Evolutionary conservation across 2,113 vertebrate genomes (phyloP).

Genomic region (Corynorhinus townsendii): DNA sequence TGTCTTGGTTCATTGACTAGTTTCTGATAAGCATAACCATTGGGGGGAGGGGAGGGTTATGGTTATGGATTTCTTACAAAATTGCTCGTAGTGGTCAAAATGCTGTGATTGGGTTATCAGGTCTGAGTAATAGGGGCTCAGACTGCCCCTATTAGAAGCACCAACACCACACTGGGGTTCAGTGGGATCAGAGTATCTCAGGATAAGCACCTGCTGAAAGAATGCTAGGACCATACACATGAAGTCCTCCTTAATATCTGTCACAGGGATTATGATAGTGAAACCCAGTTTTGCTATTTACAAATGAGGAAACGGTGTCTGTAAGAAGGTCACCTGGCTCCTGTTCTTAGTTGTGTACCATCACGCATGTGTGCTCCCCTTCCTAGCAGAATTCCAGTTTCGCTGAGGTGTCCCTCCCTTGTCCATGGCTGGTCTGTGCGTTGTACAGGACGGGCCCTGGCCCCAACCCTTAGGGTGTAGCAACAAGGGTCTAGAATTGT

Average conservation of each 20-base stretch:
- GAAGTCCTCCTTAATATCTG: not conserved
- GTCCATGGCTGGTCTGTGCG: not conserved
- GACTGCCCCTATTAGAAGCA: not conserved
- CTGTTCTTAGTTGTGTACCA: not conserved
- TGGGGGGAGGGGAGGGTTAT: not conserved
- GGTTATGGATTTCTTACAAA: not conserved
- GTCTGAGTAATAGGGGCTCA: not conserved
- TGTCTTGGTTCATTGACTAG: not conserved
- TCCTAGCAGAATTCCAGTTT: too few species aligned
- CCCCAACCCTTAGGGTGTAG: not conserved
- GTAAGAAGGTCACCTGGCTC: not conserved
- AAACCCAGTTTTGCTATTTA: not conserved
- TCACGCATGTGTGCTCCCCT: not conserved
- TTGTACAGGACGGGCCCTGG: not conserved
- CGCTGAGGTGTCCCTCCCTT: too few species aligned
- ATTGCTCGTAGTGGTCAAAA: not conserved
- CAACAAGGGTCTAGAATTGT: not conserved
- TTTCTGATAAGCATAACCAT: not conserved
- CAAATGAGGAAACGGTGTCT: not conserved
- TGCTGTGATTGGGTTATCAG: not conserved
- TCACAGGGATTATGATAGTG: not conserved
- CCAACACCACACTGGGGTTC: not conserved
- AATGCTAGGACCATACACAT: not conserved
- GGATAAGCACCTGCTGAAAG: not conserved
- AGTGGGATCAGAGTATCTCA: not conserved